Evolutionary conservation across 2,888 invertebrate genomes (phyloP).

Genomic region (Gasteruption jaculator): DNA sequence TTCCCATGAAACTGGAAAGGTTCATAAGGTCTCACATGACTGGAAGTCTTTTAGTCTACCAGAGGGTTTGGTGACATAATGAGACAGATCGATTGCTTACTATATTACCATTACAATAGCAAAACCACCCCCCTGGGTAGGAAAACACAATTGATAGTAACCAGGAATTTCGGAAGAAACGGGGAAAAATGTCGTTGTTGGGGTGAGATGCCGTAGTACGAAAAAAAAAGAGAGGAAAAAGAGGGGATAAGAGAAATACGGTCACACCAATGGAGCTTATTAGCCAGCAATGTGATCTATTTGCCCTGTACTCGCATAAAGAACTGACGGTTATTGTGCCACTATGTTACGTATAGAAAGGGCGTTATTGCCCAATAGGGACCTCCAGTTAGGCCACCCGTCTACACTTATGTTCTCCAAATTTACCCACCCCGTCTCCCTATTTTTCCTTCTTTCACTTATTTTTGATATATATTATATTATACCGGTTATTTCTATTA

Average conservation of each 20-base stretch:
- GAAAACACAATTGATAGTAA: conserved; percentile 44
- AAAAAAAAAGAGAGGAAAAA: conserved; percentile 13
- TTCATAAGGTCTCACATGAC: conserved; percentile 31
- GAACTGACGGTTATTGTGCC: conserved; percentile 46
- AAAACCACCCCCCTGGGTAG: conserved; percentile 28
- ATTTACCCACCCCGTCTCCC: conserved; percentile 6
- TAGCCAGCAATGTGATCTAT: conserved; percentile 51
- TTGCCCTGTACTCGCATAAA: conserved; percentile 48
- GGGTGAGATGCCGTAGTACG: conserved; percentile 4
- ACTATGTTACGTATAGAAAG: conserved; percentile 45
- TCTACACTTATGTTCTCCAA: conserved; percentile 16
- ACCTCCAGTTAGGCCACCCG: conserved; percentile 38
- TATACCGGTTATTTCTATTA: too few species aligned
- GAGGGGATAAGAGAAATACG: conserved; percentile 22
- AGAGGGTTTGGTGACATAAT: conserved; percentile 41
- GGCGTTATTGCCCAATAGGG: conserved; percentile 49
- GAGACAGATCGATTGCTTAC: conserved; percentile 46
- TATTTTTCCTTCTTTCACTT: conserved; percentile 2
- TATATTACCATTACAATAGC: conserved; percentile 48
- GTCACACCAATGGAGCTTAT: conserved; percentile 46
- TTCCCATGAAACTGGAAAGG: conserved; percentile 32
- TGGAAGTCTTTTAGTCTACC: conserved; percentile 33
- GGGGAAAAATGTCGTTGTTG: too few species aligned
- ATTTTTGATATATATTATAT: too few species aligned
- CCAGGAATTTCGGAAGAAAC: conserved; percentile 44